phyloP scores from a whole-genome alignment of 2,797 vertebrate genomes.

The Pitangus sulphuratus region DNA sequence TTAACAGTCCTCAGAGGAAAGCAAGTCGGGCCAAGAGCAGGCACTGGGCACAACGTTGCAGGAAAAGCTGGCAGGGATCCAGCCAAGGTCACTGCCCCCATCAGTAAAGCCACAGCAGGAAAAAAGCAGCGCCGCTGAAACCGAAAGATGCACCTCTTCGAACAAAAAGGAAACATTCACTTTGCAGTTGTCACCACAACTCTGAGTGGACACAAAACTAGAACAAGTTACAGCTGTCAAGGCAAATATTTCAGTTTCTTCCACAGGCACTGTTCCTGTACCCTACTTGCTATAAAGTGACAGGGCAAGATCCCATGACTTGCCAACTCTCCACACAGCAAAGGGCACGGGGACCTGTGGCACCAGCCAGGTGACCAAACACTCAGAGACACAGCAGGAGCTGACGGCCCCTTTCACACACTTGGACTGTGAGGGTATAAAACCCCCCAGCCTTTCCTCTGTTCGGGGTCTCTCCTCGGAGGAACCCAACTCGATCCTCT shows the following conservation, averaged over 20 bases:
- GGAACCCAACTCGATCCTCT: too few relatives aligned
- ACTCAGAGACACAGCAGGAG: background rate
- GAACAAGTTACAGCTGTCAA: background rate
- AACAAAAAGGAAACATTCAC: background rate
- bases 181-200: background rate
- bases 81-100: background rate
- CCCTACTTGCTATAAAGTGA: background rate
- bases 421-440: background rate
- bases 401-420: background rate
- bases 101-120: rapidly evolving
- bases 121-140: background rate
- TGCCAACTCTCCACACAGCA: background rate
- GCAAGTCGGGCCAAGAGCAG: background rate
- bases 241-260: background rate
- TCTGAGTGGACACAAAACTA: background rate
- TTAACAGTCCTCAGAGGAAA: background rate
- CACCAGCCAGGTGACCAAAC: background rate
- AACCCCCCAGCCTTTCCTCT: background rate
- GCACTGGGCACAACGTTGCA: background rate
- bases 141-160: background rate
- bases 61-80: background rate
- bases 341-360: background rate
- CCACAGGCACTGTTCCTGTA: background rate
- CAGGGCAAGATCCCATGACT: background rate
- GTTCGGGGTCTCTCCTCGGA: background rate